Evolutionary conservation across 2,888 invertebrate species (phyloP).

Genomic region (Apodemia hepburni): DNA sequence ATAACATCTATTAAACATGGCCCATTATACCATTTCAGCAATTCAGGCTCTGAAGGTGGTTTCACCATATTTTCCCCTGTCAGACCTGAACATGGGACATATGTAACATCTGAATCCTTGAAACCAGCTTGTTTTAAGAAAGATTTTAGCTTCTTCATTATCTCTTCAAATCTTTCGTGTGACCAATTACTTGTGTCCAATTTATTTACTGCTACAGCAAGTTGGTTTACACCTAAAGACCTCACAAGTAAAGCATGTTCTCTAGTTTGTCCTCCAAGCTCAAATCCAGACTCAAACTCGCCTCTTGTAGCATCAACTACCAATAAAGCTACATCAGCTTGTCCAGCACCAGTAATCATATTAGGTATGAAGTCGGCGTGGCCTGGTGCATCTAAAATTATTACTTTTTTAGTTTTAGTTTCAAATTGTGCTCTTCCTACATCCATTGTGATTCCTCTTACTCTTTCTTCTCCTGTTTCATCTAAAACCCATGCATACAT

Average conservation of each 20-base stretch:
- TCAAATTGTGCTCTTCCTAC: constrained; percentile 96
- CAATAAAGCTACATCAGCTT: constrained; percentile 97
- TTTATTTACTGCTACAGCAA: constrained; percentile 98
- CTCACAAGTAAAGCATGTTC: constrained; percentile 98
- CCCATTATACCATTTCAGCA: constrained; percentile 90
- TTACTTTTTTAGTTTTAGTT: constrained; percentile 89
- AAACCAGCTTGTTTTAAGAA: constrained; percentile 96
- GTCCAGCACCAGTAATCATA: constrained; percentile 99
- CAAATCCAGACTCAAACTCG: constrained; percentile 99
- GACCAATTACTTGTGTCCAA: constrained; percentile 98
- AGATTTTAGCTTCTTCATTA: constrained; percentile 87
- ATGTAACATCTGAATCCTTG: constrained; percentile 91
- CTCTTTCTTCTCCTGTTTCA: constrained; percentile 98
- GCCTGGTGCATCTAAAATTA: constrained; percentile 97
- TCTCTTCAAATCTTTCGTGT: constrained; percentile 93
- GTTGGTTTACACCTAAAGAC: constrained; percentile 92
- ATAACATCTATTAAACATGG: constrained; percentile 92
- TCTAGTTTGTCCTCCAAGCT: constrained; percentile 97
- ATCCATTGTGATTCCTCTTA: constrained; percentile 99
- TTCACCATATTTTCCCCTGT: constrained; percentile 94
- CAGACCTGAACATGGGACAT: constrained; percentile 97
- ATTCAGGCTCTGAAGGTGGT: constrained; percentile 81
- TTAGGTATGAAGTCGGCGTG: constrained; percentile 99
- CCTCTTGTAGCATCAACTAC: constrained; percentile 98
- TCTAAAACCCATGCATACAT: constrained; percentile 99